Evolutionary conservation across 1,140 invertebrate species (phyloP), one percentile per base, ranked within the genome.

Genomic region (Pristionchus pacificus): DNA sequence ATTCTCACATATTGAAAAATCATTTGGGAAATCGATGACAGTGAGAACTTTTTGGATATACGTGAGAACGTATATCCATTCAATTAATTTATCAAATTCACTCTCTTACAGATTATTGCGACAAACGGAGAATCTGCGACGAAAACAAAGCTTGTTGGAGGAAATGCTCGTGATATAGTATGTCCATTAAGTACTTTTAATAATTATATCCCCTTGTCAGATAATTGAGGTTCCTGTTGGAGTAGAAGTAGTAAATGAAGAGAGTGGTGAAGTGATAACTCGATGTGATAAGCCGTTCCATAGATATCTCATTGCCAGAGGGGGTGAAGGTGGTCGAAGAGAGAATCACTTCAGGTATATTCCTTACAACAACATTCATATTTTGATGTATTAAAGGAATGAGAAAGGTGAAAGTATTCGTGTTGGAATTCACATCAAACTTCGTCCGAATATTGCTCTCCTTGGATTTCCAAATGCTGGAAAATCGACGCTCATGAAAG

Each of bases 391-490:
- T 65, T 83, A 66, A 61, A 83, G 78, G 67, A 80, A 78, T 27
- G 13, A 75, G 38, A 65, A 60, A 60, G 81, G 81, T 14, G 79
- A 79, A 27, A 29, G 27, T 13, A 63, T 80, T 2, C 32, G 57
- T 25, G 57, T 83, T 0, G 58, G 27, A 15, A 55, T 82, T 27
- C 78, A 84, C 62, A 24, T 83, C 15, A 82, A 82, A 69, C 68
- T 82, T 25, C 58, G 65, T 2, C 74, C 82, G 24, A 82, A 82
- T 67, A 65, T 84, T 38, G 80, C 80, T n/a, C 60, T 82, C 14
- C 70, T 82, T 58, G 80, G 80, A n/a, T 80, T 82, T 57, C 80
- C 80, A 28, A 82, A 82, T 71, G 80, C 80, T 58, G 80, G 80
- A 33, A 82, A 82, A 69, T 84, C 82, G 2, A 82, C 80, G 13